These are phyloP conservation scores for Chironomus riparius DNA, from an alignment of 2,888 invertebrate species.

Conservation along the genomic window DNA sequence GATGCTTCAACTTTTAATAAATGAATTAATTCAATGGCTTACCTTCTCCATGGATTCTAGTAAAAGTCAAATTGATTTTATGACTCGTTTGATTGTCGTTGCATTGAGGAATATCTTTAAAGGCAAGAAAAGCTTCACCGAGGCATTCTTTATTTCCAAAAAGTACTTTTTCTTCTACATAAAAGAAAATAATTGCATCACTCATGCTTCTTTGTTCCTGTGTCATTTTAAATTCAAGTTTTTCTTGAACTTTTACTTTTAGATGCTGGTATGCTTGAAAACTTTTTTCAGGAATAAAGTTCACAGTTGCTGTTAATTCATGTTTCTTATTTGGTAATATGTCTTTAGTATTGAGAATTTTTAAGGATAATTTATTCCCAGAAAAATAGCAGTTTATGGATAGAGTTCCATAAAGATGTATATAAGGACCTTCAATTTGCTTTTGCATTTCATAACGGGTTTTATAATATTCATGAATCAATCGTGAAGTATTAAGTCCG, in stretches of 20 bases:
- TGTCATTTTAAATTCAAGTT: background rate
- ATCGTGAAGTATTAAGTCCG: background rate
- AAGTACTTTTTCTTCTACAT: background rate
- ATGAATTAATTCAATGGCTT: background rate
- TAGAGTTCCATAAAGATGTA: background rate
- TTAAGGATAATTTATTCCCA: background rate
- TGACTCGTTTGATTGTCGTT: background rate
- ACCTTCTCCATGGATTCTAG: background rate
- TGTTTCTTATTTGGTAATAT: background rate
- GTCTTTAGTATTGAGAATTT: constrained; percentile 2
- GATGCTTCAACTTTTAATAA: too few species aligned
- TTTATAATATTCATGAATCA: constrained; percentile 18
- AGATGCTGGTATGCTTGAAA: background rate
- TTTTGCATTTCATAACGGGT: constrained; percentile 10
- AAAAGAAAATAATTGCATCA: constrained; percentile 11
- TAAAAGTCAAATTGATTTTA: constrained; percentile 5
- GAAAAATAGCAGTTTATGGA: background rate
- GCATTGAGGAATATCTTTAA: constrained; percentile 2
- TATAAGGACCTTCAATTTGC: background rate
- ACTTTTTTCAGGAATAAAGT: background rate
- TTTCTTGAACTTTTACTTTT: constrained; percentile 1
- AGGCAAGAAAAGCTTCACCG: constrained; percentile 3
- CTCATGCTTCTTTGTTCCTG: background rate
- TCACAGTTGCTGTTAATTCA: background rate
- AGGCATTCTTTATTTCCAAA: background rate